Conservation (phyloP, 2,113 vertebrate species). For the Prunella fulvescens region DNA sequence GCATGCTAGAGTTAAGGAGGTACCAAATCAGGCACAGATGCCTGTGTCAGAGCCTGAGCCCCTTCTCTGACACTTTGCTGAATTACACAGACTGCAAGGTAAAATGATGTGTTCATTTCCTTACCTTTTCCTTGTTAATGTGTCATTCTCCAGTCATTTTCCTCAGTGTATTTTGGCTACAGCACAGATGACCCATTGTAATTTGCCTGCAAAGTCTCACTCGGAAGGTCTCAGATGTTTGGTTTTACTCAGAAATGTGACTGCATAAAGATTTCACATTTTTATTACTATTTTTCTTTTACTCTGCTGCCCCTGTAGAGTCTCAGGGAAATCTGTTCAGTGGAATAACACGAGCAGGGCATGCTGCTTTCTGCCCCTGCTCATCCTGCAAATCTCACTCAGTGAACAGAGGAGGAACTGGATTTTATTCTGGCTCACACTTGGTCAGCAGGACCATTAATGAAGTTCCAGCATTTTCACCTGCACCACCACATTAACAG, state of each 20-base stretch:
- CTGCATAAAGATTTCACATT: slow-evolving; percentile 3
- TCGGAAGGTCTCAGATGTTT: neutral
- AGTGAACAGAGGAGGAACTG: neutral
- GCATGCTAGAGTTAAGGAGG: neutral
- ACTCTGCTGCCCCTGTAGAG: neutral
- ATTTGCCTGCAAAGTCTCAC: neutral
- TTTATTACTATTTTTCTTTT: slow-evolving; percentile 8
- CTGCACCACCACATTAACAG: slow-evolving; percentile 17
- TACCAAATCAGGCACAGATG: neutral
- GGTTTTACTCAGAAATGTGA: neutral
- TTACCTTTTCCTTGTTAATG: slow-evolving; percentile 33
- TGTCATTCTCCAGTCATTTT: neutral
- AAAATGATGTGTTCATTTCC: neutral
- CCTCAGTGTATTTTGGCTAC: slow-evolving; percentile 12
- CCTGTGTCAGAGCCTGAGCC: neutral
- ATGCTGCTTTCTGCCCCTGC: neutral
- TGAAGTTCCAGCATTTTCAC: slow-evolving; percentile 42
- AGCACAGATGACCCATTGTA: slow-evolving; percentile 7
- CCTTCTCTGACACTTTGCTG: neutral
- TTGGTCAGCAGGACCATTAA: neutral
- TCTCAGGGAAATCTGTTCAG: neutral
- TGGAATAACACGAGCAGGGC: neutral
- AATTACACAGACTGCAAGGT: neutral
- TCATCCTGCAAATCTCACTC: neutral
- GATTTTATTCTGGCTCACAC: slow-evolving; percentile 31